Evolutionary conservation across 2,113 vertebrate genomes (phyloP).

Genomic region (Ibidorhyncha struthersii): DNA sequence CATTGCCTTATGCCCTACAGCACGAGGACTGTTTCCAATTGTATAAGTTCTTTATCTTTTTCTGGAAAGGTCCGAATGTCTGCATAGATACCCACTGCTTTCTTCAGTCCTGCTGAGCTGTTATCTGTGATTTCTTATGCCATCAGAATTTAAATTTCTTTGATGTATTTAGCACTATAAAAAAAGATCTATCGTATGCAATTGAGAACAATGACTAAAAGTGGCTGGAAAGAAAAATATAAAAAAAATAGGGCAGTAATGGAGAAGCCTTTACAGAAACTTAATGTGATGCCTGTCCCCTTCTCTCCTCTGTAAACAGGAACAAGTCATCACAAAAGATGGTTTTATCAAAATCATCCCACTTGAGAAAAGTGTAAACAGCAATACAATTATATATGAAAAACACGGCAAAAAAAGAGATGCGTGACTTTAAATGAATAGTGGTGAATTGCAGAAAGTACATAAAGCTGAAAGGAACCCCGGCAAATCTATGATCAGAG

Average conservation of each 20-base stretch:
- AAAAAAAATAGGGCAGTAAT: neutral
- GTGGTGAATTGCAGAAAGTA: neutral
- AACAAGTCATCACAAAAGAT: neutral
- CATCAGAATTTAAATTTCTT: neutral
- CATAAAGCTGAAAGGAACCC: neutral
- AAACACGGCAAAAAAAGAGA: neutral
- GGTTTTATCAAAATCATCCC: neutral
- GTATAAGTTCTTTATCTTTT: neutral
- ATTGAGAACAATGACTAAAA: neutral
- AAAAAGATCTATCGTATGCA: neutral
- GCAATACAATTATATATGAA: neutral
- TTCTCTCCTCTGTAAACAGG: neutral
- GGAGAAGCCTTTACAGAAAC: neutral
- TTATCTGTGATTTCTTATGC: neutral
- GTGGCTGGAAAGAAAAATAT: neutral
- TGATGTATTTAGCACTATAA: neutral
- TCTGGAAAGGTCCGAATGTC: neutral
- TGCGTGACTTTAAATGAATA: neutral
- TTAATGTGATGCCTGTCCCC: neutral
- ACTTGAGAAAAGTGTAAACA: neutral
- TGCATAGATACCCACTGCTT: neutral
- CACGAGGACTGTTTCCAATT: fast-evolving
- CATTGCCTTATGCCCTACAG: neutral
- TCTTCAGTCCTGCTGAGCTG: neutral
- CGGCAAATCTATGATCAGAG: neutral